These are phyloP conservation scores for Perodicticus potto DNA, from an alignment of 2,797 vertebrate genomes.

Conservation along the genomic window DNA sequence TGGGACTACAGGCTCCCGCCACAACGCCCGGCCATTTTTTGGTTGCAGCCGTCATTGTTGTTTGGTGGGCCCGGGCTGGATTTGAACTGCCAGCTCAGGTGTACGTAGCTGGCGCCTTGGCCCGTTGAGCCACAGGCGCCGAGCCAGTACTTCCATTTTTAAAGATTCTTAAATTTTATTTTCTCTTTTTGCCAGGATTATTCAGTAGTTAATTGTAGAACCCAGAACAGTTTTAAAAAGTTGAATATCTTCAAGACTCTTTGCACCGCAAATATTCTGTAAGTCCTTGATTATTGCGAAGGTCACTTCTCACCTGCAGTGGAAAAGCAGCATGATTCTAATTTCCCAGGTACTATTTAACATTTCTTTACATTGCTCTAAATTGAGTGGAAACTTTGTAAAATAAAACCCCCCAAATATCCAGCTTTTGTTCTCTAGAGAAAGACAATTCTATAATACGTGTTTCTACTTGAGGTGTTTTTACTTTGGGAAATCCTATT, in stretches of 20 bases:
- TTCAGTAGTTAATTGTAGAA: neutral
- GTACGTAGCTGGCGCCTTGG: too few relatives aligned
- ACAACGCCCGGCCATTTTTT: too few relatives aligned
- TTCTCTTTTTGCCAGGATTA: neutral
- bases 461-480: conserved; percentile 45
- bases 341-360: conserved; percentile 30
- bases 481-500: conserved; percentile 41
- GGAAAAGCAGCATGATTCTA: neutral
- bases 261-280: neutral
- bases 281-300: conserved; percentile 18
- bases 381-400: neutral
- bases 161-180: neutral
- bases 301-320: neutral
- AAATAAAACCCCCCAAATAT: neutral
- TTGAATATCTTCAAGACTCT: neutral
- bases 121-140: too few relatives aligned
- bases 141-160: neutral
- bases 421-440: conserved; percentile 13
- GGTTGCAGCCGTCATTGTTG: too few relatives aligned
- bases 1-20: too few relatives aligned
- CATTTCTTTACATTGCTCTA: neutral
- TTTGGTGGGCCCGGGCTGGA: too few relatives aligned
- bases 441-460: conserved; percentile 1
- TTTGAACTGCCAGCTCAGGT: too few relatives aligned
- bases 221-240: conserved; percentile 6